A percentile compares a stretch with the other conserved stretches of the same genome.
phyloP scores from a whole-genome alignment of 2,797 vertebrate genomes.

The Chelonia mydas region DNA sequence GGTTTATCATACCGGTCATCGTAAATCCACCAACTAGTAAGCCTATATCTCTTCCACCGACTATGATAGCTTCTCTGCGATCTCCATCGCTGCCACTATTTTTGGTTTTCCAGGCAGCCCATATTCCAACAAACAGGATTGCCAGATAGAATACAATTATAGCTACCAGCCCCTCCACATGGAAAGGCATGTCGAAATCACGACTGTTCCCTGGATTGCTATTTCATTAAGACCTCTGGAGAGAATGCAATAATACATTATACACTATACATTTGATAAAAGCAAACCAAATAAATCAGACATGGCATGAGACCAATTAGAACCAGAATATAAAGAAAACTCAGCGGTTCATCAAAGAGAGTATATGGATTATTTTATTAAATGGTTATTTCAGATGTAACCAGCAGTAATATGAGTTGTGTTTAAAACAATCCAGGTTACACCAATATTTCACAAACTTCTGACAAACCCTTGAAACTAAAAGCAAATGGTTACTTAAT shows the following conservation, averaged over 20 bases:
- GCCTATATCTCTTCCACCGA: slow-evolving; percentile 96
- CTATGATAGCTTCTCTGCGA: slow-evolving; percentile 94
- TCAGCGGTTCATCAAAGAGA: neutral
- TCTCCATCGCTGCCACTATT: slow-evolving; percentile 85
- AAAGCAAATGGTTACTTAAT: neutral
- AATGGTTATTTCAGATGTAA: neutral
- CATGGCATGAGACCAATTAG: neutral
- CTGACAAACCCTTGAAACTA: neutral
- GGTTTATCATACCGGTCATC: slow-evolving; percentile 91
- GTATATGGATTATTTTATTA: neutral
- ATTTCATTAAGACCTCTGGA: slow-evolving; percentile 71
- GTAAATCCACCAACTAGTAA: slow-evolving; percentile 96
- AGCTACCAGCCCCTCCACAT: slow-evolving; percentile 92
- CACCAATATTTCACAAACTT: neutral
- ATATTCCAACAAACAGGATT: slow-evolving; percentile 95
- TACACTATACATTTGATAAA: slow-evolving; percentile 30
- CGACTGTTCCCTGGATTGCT: neutral
- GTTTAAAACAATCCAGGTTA: neutral
- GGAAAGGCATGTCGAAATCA: slow-evolving; percentile 88
- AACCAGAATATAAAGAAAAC: neutral
- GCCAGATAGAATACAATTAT: slow-evolving; percentile 94
- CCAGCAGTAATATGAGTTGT: neutral
- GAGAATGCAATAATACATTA: slow-evolving; percentile 30
- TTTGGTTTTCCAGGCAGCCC: slow-evolving; percentile 99
- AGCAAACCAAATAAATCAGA: neutral